phyloP scores from a whole-genome alignment of 2,797 vertebrate genomes.

The Poliocrania exsul region DNA sequence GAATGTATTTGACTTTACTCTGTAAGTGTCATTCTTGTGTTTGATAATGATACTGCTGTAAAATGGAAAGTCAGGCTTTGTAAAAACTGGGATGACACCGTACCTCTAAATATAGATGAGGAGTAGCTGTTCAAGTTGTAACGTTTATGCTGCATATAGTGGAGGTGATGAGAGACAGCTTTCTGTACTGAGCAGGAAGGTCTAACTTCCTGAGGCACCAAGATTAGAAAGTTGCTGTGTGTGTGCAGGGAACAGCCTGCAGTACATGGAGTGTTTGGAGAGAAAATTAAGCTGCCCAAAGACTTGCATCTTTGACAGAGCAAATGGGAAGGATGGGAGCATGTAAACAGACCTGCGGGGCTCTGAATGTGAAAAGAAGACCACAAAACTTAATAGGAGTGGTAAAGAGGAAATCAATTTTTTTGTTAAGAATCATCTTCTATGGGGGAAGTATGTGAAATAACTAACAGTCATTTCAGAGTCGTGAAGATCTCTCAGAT shows the following conservation, averaged over 20 bases:
- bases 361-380: neutral
- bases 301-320: neutral
- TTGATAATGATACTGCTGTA: neutral
- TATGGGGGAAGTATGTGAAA: neutral
- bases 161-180: neutral
- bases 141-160: neutral
- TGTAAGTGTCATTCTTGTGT: neutral
- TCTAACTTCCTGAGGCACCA: neutral
- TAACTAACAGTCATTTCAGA: neutral
- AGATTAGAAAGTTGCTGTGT: neutral
- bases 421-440: neutral
- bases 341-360: neutral
- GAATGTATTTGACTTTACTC: neutral
- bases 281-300: neutral
- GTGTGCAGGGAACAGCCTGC: neutral
- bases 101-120: neutral
- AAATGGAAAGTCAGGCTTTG: neutral
- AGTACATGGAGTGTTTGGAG: rapidly evolving
- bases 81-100: neutral
- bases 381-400: neutral
- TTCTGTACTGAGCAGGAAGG: neutral
- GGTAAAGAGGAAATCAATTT: neutral
- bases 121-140: neutral
- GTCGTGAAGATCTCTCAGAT: neutral
- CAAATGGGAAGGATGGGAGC: neutral